Conservation (phyloP, 2,888 invertebrate species). For the Muschampia plurimacula region DNA sequence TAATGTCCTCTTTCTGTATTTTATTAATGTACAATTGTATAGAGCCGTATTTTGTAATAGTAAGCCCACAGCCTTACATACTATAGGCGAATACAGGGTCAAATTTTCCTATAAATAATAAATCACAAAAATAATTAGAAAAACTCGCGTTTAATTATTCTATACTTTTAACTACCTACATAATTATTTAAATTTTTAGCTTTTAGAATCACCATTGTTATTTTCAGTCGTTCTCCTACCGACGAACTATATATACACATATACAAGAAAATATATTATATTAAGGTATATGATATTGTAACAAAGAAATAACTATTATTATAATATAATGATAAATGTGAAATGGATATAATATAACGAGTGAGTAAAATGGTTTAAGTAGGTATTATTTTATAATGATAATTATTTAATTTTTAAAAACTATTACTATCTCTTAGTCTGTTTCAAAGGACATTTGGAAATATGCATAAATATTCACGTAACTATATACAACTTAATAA, state of each 20-base stretch:
- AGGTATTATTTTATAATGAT: neutral
- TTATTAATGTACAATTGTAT: no score
- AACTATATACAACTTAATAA: no score
- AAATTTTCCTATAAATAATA: neutral
- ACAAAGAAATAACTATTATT: constrained; percentile 15
- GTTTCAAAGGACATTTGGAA: no score
- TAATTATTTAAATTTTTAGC: constrained; percentile 48
- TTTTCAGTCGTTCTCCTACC: constrained; percentile 65
- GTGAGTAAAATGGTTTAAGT: neutral
- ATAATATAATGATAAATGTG: constrained; percentile 21
- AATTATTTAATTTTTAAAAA: no score
- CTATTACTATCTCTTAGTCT: no score
- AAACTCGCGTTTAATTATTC: constrained; percentile 32
- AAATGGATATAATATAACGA: constrained; percentile 28
- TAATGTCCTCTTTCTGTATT: no score
- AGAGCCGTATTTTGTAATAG: no score
- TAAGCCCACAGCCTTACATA: constrained; percentile 7
- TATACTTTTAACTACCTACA: constrained; percentile 35
- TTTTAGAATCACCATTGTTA: constrained; percentile 66
- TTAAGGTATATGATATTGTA: constrained; percentile 37
- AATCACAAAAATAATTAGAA: constrained; percentile 33
- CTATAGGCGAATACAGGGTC: constrained; percentile 5
- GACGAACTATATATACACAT: constrained; percentile 61
- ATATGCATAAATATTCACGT: no score
- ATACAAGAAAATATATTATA: constrained; percentile 49